A percentile compares a stretch with the other conserved stretches of the same genome.
Conservation (phyloP, 2,888 invertebrate genomes). For the Hydrotaea diabolus region DNA sequence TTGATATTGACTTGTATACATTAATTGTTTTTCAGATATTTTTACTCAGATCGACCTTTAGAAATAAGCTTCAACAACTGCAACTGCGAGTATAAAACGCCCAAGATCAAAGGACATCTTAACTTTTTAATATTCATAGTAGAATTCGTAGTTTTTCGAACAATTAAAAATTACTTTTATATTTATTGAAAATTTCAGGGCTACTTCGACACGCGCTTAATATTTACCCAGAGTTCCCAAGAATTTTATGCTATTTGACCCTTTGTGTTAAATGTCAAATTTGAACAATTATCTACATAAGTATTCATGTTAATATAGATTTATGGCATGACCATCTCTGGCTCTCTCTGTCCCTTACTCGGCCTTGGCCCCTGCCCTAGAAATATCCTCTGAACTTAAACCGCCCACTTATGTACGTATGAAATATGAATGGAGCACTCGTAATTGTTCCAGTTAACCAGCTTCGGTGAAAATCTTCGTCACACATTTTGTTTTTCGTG, state of each 20-base stretch:
- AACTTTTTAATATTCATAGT: not conserved
- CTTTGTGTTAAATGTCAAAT: conserved; percentile 53
- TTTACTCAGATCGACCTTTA: too few relatives aligned
- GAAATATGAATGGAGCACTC: too few relatives aligned
- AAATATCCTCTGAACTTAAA: conserved; percentile 43
- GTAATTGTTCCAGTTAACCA: conserved; percentile 29
- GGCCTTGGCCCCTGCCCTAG: not conserved
- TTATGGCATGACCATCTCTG: conserved; percentile 64
- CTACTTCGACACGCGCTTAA: conserved; percentile 57
- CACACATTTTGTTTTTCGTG: conserved; percentile 47
- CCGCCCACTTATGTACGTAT: conserved; percentile 42
- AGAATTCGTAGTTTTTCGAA: not conserved
- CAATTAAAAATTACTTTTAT: not conserved
- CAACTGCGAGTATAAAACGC: too few relatives aligned
- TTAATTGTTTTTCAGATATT: too few relatives aligned
- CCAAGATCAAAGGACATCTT: not conserved
- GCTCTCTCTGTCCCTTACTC: not conserved
- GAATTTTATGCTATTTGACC: conserved; percentile 69
- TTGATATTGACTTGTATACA: too few relatives aligned
- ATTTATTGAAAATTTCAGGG: conserved; percentile 27
- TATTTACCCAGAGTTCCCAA: conserved; percentile 28
- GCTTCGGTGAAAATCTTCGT: conserved; percentile 17
- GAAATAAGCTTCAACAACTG: too few relatives aligned
- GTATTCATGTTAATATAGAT: conserved; percentile 70
- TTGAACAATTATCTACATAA: conserved; percentile 68